Conservation (phyloP, 2,113 vertebrate genomes). For the Ellobius talpinus region DNA sequence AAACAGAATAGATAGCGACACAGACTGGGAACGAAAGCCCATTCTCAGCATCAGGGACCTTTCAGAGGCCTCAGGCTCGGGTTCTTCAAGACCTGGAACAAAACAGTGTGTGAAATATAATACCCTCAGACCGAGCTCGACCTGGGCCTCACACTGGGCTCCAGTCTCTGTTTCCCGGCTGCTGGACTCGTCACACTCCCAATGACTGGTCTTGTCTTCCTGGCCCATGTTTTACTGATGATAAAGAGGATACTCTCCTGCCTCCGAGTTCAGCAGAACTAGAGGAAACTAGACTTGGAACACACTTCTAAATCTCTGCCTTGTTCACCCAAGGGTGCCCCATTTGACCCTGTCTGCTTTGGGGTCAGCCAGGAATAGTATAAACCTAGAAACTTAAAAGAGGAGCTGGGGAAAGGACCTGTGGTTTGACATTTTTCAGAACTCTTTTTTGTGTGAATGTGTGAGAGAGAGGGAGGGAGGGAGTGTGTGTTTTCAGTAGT, state of each 20-base stretch:
- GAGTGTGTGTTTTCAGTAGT: slow-evolving; percentile 26
- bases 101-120: not conserved
- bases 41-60: not conserved
- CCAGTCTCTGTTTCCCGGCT: no score
- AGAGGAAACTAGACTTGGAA: not conserved
- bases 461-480: not conserved
- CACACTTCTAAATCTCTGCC: not conserved
- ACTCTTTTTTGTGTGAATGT: not conserved
- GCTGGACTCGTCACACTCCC: no score
- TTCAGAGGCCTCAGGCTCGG: no score
- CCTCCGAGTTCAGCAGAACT: not conserved
- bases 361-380: slow-evolving; percentile 54
- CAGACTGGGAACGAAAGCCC: not conserved
- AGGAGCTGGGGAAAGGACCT: slow-evolving; percentile 59
- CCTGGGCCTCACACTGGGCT: no score
- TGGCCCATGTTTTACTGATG: not conserved
- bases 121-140: not conserved
- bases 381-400: slow-evolving; percentile 69
- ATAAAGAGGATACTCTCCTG: not conserved
- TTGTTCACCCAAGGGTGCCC: not conserved
- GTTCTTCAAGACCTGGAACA: not conserved
- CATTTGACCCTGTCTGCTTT: slow-evolving; percentile 17
- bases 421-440: slow-evolving; percentile 75
- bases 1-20: not conserved
- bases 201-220: no score